phyloP scores from a whole-genome alignment of 2,888 invertebrate genomes.

The Linnaemya tessellans region DNA sequence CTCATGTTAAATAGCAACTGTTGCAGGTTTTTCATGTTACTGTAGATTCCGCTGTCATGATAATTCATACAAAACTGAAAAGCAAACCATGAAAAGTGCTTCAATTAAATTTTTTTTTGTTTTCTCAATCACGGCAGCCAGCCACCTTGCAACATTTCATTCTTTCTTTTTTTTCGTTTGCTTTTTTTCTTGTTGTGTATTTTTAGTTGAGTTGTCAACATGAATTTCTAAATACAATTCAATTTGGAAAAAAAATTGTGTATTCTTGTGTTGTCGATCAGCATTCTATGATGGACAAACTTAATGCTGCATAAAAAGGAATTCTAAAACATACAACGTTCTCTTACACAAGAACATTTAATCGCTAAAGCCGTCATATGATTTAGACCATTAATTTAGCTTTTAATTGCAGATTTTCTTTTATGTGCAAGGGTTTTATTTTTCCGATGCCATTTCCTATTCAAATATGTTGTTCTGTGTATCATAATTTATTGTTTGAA shows the following conservation, averaged over 20 bases:
- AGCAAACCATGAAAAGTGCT: slow-evolving; percentile 16
- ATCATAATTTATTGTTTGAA: background rate
- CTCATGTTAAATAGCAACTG: slow-evolving; percentile 50
- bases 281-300: background rate
- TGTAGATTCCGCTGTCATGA: slow-evolving; percentile 69
- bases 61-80: slow-evolving; percentile 66
- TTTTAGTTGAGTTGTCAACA: slow-evolving; percentile 3
- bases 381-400: background rate
- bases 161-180: background rate
- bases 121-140: slow-evolving; percentile 44
- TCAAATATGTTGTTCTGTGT: slow-evolving; percentile 1
- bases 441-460: background rate
- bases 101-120: slow-evolving; percentile 47
- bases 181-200: background rate
- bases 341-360: background rate
- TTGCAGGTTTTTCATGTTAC: slow-evolving; percentile 57
- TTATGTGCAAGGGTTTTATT: background rate
- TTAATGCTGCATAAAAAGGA: background rate
- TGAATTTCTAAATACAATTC: slow-evolving; percentile 26
- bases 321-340: background rate
- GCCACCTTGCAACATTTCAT: slow-evolving; percentile 26
- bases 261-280: slow-evolving; percentile 26
- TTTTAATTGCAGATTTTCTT: background rate
- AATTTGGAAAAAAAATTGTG: slow-evolving; percentile 39
- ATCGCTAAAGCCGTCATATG: background rate